Evolutionary conservation across 2,113 vertebrate genomes (phyloP).

Genomic region (Fukomys damarensis): DNA sequence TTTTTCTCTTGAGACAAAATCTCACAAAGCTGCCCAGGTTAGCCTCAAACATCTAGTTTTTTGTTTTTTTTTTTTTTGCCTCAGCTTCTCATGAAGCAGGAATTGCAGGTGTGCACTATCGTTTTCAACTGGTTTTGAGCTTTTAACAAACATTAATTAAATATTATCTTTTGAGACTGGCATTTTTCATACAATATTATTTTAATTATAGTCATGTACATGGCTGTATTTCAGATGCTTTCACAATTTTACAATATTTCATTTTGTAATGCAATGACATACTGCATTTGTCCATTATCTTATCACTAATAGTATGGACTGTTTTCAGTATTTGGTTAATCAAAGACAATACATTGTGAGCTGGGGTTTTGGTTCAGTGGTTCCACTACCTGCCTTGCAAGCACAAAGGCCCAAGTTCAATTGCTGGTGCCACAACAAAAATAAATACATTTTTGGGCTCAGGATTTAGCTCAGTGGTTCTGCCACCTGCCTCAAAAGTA

Average conservation of each 20-base stretch:
- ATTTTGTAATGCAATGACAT: background rate
- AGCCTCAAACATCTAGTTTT: background rate
- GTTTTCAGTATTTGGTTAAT: background rate
- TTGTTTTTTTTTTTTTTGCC: background rate
- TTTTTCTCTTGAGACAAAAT: background rate
- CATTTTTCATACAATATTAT: background rate
- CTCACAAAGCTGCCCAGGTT: background rate
- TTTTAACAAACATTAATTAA: background rate
- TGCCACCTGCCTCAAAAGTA: too few species aligned
- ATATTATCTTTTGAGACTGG: background rate
- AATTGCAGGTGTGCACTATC: background rate
- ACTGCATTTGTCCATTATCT: background rate
- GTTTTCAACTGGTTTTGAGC: background rate
- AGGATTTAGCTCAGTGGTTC: too few species aligned
- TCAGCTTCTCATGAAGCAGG: background rate
- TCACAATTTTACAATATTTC: background rate
- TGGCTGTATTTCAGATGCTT: background rate
- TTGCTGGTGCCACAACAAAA: too few species aligned
- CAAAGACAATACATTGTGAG: too few species aligned
- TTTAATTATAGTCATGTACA: background rate
- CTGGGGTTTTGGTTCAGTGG: too few species aligned
- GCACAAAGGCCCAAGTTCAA: too few species aligned
- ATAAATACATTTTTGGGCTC: too few species aligned
- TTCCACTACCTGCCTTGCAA: too few species aligned
- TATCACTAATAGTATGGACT: background rate